phyloP scores from a whole-genome alignment of 1,140 invertebrate species.

The Anoplolepis gracilipes region DNA sequence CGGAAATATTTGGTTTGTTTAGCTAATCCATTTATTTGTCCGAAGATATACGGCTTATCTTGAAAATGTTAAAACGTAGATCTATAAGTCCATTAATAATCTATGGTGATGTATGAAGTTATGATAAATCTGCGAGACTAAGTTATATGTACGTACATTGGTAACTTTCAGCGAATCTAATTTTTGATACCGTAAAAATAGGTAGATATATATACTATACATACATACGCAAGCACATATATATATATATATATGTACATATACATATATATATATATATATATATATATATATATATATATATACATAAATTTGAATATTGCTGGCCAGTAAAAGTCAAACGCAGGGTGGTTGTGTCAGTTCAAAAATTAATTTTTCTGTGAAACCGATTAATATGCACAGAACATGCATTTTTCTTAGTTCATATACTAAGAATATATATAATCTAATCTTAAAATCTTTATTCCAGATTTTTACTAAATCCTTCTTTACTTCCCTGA shows the following conservation, averaged over 20 bases:
- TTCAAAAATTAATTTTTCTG: too few relatives aligned
- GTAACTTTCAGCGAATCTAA: not conserved
- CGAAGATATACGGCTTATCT: not conserved
- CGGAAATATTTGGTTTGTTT: not conserved
- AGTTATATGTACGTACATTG: not conserved
- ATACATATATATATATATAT: not conserved
- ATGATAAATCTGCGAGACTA: not conserved
- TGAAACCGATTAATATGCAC: too few relatives aligned
- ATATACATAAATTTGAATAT: too few relatives aligned
- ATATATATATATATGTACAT: not conserved
- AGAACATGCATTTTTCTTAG: too few relatives aligned
- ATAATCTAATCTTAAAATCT: too few relatives aligned
- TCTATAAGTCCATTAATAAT: not conserved
- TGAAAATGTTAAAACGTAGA: not conserved
- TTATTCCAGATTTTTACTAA: too few relatives aligned
- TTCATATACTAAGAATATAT: too few relatives aligned
- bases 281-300: not conserved
- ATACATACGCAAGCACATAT: not conserved
- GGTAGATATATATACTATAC: too few relatives aligned
- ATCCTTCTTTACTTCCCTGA: too few relatives aligned
- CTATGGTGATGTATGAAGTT: not conserved
- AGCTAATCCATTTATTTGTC: not conserved
- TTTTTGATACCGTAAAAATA: slow-evolving; percentile 11
- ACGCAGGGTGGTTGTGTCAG: too few relatives aligned
- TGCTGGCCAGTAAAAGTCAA: too few relatives aligned